These are phyloP conservation scores for Lota lota DNA, from an alignment of 2,113 vertebrate genomes.

Conservation along the genomic window DNA sequence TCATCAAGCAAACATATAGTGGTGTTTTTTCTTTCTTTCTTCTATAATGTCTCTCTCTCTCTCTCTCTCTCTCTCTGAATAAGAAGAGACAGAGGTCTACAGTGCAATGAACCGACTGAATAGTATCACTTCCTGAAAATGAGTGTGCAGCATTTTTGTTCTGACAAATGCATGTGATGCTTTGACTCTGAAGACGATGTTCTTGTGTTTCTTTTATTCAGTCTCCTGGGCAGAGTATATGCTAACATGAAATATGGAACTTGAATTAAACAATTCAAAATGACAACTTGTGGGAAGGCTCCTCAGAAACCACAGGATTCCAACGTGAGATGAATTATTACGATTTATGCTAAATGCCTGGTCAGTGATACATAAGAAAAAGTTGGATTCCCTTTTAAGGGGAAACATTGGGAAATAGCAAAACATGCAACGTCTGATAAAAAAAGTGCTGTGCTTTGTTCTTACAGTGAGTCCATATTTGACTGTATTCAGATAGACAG, in stretches of 20 bases:
- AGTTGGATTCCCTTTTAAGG: conserved; percentile 59
- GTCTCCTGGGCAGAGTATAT: conserved; percentile 14
- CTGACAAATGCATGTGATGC: background rate
- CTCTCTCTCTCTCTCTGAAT: conserved; percentile 74
- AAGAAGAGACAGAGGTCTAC: conserved; percentile 85
- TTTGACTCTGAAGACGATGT: conserved; percentile 9
- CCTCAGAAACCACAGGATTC: conserved; percentile 57
- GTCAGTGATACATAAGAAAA: conserved; percentile 49
- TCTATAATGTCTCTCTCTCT: conserved; percentile 57
- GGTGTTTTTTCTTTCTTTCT: conserved; percentile 85
- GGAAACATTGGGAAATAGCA: conserved; percentile 52
- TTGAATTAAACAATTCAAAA: conserved; percentile 42
- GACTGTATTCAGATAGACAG: too few relatives aligned
- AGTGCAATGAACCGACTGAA: conserved; percentile 74
- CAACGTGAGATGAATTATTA: conserved; percentile 57
- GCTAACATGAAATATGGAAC: conserved; percentile 22
- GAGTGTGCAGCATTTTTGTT: conserved; percentile 29
- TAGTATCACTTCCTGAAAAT: conserved; percentile 25
- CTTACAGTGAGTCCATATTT: too few relatives aligned
- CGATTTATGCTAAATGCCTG: conserved; percentile 53
- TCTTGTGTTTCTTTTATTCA: background rate
- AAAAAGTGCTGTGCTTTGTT: too few relatives aligned
- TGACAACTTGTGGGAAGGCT: conserved; percentile 36
- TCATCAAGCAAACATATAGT: conserved; percentile 98
- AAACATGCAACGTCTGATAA: conserved; percentile 17